Evolutionary conservation across 1,140 invertebrate species (phyloP).

Genomic region (Diabrotica virgifera): DNA sequence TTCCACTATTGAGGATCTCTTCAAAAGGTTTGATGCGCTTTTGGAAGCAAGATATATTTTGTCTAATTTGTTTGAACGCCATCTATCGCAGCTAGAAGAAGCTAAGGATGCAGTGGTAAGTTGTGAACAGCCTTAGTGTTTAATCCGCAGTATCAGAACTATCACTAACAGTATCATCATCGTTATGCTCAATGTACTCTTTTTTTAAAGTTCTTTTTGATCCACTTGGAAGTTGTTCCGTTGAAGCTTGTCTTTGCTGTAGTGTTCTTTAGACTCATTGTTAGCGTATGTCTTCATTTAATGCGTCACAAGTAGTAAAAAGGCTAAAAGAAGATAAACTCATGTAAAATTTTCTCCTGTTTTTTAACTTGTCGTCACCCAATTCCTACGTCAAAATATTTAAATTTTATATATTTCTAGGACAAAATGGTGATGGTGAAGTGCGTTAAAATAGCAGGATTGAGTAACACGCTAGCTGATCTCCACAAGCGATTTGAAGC

Average conservation of each 20-base stretch:
- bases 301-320: no score
- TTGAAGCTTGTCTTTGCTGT: no score
- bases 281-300: no score
- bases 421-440: constrained; percentile 6
- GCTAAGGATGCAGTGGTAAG: constrained; percentile 27
- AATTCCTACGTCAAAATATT: no score
- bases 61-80: constrained; percentile 19
- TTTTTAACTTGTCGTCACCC: no score
- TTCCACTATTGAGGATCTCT: background rate
- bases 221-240: no score
- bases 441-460: constrained; percentile 15
- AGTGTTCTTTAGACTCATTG: no score
- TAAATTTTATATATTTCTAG: background rate
- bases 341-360: no score
- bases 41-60: constrained; percentile 23
- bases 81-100: constrained; percentile 23
- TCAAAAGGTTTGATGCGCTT: constrained; percentile 26
- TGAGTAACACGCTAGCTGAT: constrained; percentile 18
- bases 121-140: background rate
- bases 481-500: constrained; percentile 23
- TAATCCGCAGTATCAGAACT: background rate
- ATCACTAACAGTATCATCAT: no score
- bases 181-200: no score
- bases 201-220: no score
- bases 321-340: no score